These are phyloP conservation scores for Hucho hucho DNA, from an alignment of 2,113 vertebrate species.

Conservation along the genomic window DNA sequence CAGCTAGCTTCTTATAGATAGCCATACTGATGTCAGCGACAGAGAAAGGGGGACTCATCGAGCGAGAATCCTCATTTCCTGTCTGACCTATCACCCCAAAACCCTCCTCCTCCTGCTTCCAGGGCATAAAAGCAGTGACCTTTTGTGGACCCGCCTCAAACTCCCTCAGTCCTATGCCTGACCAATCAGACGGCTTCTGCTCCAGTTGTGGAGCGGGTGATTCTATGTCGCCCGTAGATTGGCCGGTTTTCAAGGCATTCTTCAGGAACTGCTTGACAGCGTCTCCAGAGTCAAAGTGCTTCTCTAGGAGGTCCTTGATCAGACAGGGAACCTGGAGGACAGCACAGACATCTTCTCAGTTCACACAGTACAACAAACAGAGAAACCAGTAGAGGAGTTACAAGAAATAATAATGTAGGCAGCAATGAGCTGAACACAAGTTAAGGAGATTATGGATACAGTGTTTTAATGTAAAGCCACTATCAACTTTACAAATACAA, in stretches of 20 bases:
- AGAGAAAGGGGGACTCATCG: slow-evolving; percentile 40
- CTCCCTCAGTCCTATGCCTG: slow-evolving; percentile 23
- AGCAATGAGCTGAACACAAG: too few relatives aligned
- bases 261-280: slow-evolving; percentile 42
- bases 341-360: background rate
- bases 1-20: slow-evolving; percentile 57
- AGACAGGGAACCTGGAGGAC: slow-evolving; percentile 61
- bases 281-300: slow-evolving; percentile 59
- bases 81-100: slow-evolving; percentile 10
- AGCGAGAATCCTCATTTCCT: slow-evolving; percentile 23
- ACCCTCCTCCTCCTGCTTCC: slow-evolving; percentile 45
- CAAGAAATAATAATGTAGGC: too few relatives aligned
- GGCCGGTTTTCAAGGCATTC: slow-evolving; percentile 14
- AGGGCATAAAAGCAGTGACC: slow-evolving; percentile 64
- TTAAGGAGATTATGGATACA: too few relatives aligned
- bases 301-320: slow-evolving; percentile 67
- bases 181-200: slow-evolving; percentile 45
- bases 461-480: too few relatives aligned
- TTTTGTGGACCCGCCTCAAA: slow-evolving; percentile 46
- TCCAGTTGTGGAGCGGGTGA: slow-evolving; percentile 34
- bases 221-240: slow-evolving; percentile 23
- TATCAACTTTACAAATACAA: background rate
- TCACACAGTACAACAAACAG: background rate
- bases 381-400: background rate
- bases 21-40: slow-evolving; percentile 53